Evolutionary conservation across 2,113 vertebrate genomes (phyloP), one percentile per base, ranked within the genome.

Genomic region (Acanthisitta chloris): DNA sequence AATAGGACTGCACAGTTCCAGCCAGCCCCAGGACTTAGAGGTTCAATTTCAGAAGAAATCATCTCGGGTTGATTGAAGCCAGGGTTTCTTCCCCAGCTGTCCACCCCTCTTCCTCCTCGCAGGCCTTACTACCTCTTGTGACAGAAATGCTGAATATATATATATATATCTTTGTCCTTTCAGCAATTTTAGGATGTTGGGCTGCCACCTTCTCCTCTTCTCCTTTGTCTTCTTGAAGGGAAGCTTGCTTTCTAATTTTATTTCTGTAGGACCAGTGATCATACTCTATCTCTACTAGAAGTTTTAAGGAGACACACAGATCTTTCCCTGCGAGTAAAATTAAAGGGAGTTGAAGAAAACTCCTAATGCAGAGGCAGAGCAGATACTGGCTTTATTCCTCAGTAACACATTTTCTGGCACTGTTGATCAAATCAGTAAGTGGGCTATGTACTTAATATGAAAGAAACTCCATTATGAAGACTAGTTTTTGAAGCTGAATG

Each of bases 1-100:
- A 43, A 40, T 2, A 5, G 0, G 2, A 28, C 25, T 0, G 6
- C 34, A 23, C 0, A 4, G 28, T 76, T 57, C 54, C 45, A 81
- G 38, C 23, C 73, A 92, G 38, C 9, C 24, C 28, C 28, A 55
- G 52, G 45, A 49, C 46, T 74, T 31, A 12, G 16, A n/a, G 2
- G 31, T 65, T 76, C 28, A 25, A 2, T 59, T 78, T 51, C 8
- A 33, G 14, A 43, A 67, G 66, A 83, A 49, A 21, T 31, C 8
- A 8, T 34, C 31, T 85, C 1, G 4, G 20, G 13, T 20, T 67
- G 34, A 33, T 14, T 25, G n/a, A 64, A 84, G 46, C 6, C 10
- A 9, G 64, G 26, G 19, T 31, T 77, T 54, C 77, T 21, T 65
- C 6, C 14, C 6, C 29, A 76, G 15, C 12, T 73, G 10, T 57